Evolutionary conservation across 2,888 invertebrate genomes (phyloP), one percentile per base, ranked within the genome.

Genomic region (Dynastes grantii): DNA sequence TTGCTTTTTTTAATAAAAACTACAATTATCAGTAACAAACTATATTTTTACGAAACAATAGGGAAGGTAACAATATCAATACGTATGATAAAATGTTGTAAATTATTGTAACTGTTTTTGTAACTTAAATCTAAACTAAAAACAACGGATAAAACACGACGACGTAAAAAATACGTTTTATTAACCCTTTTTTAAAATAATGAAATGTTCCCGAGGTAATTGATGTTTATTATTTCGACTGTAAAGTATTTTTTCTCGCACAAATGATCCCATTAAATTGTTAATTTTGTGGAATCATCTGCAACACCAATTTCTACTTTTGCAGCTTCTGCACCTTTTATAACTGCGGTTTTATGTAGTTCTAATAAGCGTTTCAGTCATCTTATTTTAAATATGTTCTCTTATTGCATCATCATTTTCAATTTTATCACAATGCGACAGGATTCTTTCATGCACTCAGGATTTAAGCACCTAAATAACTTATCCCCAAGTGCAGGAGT

Each of bases 371-470:
- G 90, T 90, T 82, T 90, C 89, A 55, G 90, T 89, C 91, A 91
- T 91, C 85, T 90, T 89, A 82, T 91, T 90, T 85, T 92, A 92
- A 58, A 92, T 89, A 90, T 0, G 89, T 89, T 78, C 91, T 78
- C 87, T 86, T 81, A 86, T 84, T 4, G 89, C 87, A 83, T 90
- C 90, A 67, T 88, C 87, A 77, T 90, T 89, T 81, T 90, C 89
- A n/a, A 90, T 87, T 85, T 91, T 90, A 67, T 89, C 86, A 83
- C 91, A 92, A 55, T 16, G 16, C 16, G 87, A 86, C 92, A 92
- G 1, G 91, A 90, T 83, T 91, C 91, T 83, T 90, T 90, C 86
- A 90, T 89, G 82, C 92, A 92, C 37, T 91, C 90, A 0, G 90
- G 89, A 86, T 92, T 92, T 16, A 90, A 86, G 83, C 92, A 92